These are phyloP conservation scores for Tipula helvola DNA, from an alignment of 2,888 invertebrate species.

Conservation along the genomic window DNA sequence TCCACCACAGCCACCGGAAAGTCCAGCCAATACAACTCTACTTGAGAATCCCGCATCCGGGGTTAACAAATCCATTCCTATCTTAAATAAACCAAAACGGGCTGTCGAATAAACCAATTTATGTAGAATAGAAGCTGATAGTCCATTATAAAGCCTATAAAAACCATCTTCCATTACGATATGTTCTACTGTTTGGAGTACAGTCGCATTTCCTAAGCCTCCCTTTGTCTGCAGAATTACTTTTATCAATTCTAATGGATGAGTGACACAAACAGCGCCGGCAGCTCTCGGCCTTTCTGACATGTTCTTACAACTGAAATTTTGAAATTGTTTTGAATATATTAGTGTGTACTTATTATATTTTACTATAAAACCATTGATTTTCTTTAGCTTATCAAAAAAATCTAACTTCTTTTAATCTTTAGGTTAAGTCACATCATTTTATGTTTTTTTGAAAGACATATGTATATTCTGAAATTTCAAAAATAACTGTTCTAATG, in stretches of 20 bases:
- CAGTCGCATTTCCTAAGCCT: constrained; percentile 62
- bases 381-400: too few relatives aligned
- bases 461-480: too few relatives aligned
- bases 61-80: constrained; percentile 49
- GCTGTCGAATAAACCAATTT: constrained; percentile 93
- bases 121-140: constrained; percentile 85
- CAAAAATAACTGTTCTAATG: too few relatives aligned
- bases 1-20: constrained; percentile 81
- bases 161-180: constrained; percentile 77
- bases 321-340: background rate
- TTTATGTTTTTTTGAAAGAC: too few relatives aligned
- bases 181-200: constrained; percentile 56
- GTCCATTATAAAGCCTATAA: constrained; percentile 85
- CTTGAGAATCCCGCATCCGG: constrained; percentile 37
- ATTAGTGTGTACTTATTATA: background rate
- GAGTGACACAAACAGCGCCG: constrained; percentile 92
- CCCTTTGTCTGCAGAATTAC: constrained; percentile 85
- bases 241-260: constrained; percentile 94
- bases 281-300: constrained; percentile 27
- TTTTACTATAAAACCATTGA: background rate
- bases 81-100: constrained; percentile 63
- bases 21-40: constrained; percentile 57
- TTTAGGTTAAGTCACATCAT: too few relatives aligned
- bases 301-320: background rate
- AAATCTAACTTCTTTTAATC: too few relatives aligned